phyloP scores from a whole-genome alignment of 2,797 vertebrate genomes.

The Atherinosoma microstoma region DNA sequence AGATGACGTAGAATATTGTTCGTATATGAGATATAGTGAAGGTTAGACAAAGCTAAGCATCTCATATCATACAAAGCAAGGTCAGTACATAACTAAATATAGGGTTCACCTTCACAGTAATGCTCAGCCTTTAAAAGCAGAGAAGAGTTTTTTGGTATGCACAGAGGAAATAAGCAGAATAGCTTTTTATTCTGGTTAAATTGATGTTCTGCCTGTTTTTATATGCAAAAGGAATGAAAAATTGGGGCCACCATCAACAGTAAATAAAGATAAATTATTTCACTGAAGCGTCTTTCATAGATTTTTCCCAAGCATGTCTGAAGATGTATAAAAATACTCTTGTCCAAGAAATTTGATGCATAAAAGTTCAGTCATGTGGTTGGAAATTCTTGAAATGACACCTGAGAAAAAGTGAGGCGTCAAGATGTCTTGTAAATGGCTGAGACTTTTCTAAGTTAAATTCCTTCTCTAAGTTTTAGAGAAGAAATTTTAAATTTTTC shows the following conservation, averaged over 20 bases:
- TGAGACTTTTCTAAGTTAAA: background rate
- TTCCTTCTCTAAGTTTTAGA: too few species aligned
- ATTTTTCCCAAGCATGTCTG: background rate
- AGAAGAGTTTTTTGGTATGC: background rate
- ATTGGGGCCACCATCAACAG: background rate
- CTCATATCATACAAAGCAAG: constrained; percentile 39
- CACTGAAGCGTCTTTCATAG: background rate
- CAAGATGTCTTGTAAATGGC: background rate
- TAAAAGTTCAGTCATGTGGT: background rate
- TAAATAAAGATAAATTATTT: background rate
- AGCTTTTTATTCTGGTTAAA: background rate
- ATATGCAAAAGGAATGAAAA: background rate
- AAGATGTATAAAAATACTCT: background rate
- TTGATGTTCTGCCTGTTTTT: background rate
- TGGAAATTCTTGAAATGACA: background rate
- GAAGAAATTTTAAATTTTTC: background rate
- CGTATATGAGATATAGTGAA: constrained; percentile 73
- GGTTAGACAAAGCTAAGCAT: constrained; percentile 41
- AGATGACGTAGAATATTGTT: constrained; percentile 41
- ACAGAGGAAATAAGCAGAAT: background rate
- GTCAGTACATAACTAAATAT: constrained; percentile 12
- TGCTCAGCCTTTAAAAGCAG: background rate
- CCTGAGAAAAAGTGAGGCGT: too few species aligned
- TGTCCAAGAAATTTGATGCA: background rate
- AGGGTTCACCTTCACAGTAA: constrained; percentile 1